Percentiles rank a stretch among this genome's conserved stretches.
Conservation (phyloP, 1,140 invertebrate genomes). For the Caenorhabditis remanei region DNA sequence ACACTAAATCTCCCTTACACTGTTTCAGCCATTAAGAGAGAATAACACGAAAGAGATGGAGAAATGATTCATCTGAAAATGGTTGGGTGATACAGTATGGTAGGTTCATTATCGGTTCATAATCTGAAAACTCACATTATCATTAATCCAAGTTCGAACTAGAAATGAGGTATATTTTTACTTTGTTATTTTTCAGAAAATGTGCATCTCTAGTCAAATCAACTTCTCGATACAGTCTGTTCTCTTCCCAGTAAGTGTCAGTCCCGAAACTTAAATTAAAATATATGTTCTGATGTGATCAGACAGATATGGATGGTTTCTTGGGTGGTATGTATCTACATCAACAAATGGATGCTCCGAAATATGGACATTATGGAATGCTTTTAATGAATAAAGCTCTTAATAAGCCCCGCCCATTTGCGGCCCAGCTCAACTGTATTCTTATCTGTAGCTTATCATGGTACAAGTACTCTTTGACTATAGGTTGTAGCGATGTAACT, state of each 20-base stretch:
- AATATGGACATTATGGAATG: not conserved
- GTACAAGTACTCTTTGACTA: not conserved
- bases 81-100: too few species aligned
- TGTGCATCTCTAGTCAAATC: not conserved
- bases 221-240: not conserved
- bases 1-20: too few species aligned
- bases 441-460: not conserved
- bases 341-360: not conserved
- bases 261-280: too few species aligned
- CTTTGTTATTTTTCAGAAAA: not conserved
- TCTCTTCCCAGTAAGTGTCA: not conserved
- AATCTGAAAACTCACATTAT: too few species aligned
- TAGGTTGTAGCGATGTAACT: not conserved
- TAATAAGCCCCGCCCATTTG: too few species aligned
- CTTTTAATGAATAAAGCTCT: too few species aligned
- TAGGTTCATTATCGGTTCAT: too few species aligned
- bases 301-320: not conserved
- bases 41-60: too few species aligned
- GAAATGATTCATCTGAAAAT: too few species aligned
- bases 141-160: not conserved
- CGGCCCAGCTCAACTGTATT: not conserved
- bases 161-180: not conserved
- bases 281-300: too few species aligned
- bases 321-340: not conserved
- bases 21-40: too few species aligned